Percentiles rank a stretch among this genome's conserved stretches.
Conservation (phyloP, 2,797 vertebrate genomes). For the Squalus acanthias region DNA sequence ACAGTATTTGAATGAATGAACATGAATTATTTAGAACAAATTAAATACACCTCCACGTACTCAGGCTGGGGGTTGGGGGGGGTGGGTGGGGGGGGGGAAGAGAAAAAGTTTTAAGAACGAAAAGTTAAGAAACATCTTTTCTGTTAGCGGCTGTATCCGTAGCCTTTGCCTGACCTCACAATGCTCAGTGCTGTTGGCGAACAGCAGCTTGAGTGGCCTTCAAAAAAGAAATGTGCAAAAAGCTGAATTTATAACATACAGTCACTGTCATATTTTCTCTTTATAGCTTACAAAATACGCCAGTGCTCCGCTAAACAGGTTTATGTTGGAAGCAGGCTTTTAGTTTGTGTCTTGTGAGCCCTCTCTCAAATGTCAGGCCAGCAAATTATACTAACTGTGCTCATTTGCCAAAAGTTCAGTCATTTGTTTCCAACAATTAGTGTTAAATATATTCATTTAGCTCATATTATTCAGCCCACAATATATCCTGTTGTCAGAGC, state of each 20-base stretch:
- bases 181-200: neutral
- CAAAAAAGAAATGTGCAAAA: neutral
- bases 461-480: neutral
- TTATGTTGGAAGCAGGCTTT: neutral
- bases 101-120: neutral
- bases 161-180: neutral
- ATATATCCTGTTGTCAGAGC: neutral
- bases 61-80: neutral
- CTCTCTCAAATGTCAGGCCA: neutral
- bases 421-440: neutral
- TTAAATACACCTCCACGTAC: neutral
- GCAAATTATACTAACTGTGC: neutral
- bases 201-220: neutral
- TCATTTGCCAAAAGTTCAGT: neutral
- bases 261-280: neutral
- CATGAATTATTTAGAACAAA: neutral
- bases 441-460: neutral
- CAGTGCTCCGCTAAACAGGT: neutral
- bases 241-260: neutral
- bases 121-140: neutral
- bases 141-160: neutral
- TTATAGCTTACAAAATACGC: neutral
- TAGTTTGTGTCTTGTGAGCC: neutral
- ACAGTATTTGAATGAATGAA: neutral
- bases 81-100: neutral